phyloP scores from a whole-genome alignment of 2,113 vertebrate species.

The Paramisgurnus dabryanus region DNA sequence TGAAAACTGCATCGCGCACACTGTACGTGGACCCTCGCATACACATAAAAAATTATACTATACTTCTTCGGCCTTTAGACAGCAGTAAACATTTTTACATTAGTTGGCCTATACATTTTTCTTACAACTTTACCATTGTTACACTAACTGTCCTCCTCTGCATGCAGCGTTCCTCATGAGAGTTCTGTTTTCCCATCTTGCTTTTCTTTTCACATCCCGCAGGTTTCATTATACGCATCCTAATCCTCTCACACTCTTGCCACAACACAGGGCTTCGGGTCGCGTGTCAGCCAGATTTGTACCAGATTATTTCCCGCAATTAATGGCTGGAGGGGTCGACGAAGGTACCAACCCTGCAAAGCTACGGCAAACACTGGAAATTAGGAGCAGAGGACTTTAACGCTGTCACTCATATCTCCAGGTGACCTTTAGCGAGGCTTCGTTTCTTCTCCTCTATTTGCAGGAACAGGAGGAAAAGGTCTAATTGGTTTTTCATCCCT shows the following conservation, averaged over 20 bases:
- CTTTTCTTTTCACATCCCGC: constrained; percentile 26
- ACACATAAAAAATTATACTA: no score
- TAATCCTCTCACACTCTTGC: constrained; percentile 90
- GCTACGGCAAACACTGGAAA: constrained; percentile 99
- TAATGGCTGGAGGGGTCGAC: constrained; percentile 99
- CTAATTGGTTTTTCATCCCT: constrained; percentile 93
- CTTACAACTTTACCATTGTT: neutral
- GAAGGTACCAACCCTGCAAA: constrained; percentile 87
- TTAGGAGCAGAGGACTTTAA: constrained; percentile 99
- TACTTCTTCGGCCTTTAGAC: neutral
- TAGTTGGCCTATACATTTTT: neutral
- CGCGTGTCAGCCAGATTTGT: constrained; percentile 99
- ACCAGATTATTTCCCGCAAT: constrained; percentile 99
- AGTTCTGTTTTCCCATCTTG: neutral
- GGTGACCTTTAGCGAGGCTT: constrained; percentile 99
- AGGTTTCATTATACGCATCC: constrained; percentile 89
- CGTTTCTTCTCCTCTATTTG: constrained; percentile 79
- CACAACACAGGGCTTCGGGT: constrained; percentile 98
- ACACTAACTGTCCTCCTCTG: neutral
- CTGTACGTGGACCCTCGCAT: no score
- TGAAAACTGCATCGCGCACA: no score
- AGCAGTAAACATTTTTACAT: neutral
- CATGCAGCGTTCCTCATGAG: neutral
- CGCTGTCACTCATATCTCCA: constrained; percentile 99
- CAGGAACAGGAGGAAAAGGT: constrained; percentile 92